Evolutionary conservation across 2,113 vertebrate genomes (phyloP), one percentile per base, ranked within the genome.

Genomic region (Tringa solitaria): DNA sequence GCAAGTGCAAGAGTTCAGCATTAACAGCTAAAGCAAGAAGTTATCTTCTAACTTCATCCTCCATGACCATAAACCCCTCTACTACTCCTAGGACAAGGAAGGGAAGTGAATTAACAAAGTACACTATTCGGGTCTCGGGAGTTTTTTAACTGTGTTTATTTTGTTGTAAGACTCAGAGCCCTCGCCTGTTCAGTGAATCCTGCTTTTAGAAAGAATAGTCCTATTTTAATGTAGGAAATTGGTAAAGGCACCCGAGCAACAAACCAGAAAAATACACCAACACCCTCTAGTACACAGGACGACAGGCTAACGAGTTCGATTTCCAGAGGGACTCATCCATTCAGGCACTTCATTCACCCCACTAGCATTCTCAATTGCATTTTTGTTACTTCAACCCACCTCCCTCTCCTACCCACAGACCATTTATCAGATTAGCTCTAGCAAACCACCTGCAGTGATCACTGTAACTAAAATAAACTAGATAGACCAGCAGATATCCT

Each of bases 251-350:
- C 35, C 37, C 27, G 12, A 87, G 35, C 41, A 88, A 53, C 39
- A 45, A 45, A 27, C 27, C 15, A 39, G 32, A 32, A 72, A 61
- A 45, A 77, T 4, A 72, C 6, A 77, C 27, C 33, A 59, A 41
- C 0, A 2, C 1, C 20, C 19, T 18, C 10, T 35, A 35, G 33
- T 3, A 56, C 11, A 45, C 14, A 46, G 59, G 37, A 65, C 0
- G 0, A 69, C 1, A 1, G 26, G 45, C 46, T 45, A 54, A 60
- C 0, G 1, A 85, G 70, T 50, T 72, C 2, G 0, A 19, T 45
- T 72, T 60, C 64, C 41, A 56, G 53, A 56, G 27, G 33, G 17
- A 72, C 41, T 51, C 41, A 60, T 61, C n/a, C 30, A 33, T 57
- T 45, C 32, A 10, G 28, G 63, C 51, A 41, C 39, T 56, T 76